These are phyloP conservation scores for Drosophila aldrichi DNA, from an alignment of 2,888 invertebrate genomes.

Conservation along the genomic window DNA sequence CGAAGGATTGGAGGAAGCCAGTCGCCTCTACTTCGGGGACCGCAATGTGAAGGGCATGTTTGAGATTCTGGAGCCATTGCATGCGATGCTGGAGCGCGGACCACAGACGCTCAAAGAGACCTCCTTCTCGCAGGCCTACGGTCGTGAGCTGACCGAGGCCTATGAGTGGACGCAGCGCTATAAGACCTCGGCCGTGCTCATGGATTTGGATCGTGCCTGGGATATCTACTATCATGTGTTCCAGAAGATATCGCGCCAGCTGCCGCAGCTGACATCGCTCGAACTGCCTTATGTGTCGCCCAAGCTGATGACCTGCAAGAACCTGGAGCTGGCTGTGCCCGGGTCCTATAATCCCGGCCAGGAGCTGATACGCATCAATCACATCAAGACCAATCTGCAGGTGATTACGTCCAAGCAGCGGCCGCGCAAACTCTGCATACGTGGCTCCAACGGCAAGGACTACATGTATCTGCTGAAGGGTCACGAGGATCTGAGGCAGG, in stretches of 20 bases:
- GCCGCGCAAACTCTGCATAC: constrained; percentile 96
- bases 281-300: constrained; percentile 98
- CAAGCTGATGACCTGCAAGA: constrained; percentile 93
- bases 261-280: constrained; percentile 95
- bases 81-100: constrained; percentile 96
- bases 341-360: constrained; percentile 98
- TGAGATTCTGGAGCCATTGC: constrained; percentile 96
- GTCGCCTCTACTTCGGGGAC: constrained; percentile 97
- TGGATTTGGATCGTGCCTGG: constrained; percentile 99
- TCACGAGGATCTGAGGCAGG: constrained; percentile 99
- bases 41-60: constrained; percentile 98
- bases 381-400: constrained; percentile 95
- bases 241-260: constrained; percentile 96
- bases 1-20: constrained; percentile 98
- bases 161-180: constrained; percentile 98
- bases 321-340: constrained; percentile 98
- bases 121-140: constrained; percentile 98
- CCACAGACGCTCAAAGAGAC: constrained; percentile 98
- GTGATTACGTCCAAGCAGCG: constrained; percentile 99
- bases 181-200: constrained; percentile 92
- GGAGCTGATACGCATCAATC: constrained; percentile 94
- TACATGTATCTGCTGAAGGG: constrained; percentile 99
- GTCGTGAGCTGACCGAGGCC: constrained; percentile 96
- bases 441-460: constrained; percentile 98
- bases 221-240: constrained; percentile 99